A percentile compares a stretch with the other conserved stretches of the same genome.
Evolutionary conservation across 2,888 invertebrate genomes (phyloP).

Genomic region (Amiota minor): DNA sequence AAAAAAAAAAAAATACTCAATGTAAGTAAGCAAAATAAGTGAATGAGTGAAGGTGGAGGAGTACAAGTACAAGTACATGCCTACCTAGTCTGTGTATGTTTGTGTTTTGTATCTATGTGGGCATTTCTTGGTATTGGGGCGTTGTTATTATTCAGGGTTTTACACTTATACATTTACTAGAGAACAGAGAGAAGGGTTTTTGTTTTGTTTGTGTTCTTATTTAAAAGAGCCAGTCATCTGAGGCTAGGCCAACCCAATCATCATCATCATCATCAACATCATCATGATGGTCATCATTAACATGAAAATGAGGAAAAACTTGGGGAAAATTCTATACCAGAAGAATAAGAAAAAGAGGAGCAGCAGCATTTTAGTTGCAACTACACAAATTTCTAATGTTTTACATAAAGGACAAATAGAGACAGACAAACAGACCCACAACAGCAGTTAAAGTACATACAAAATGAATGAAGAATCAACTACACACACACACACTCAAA

Average conservation of each 20-base stretch:
- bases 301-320: conserved; percentile 27
- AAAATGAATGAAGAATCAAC: background rate
- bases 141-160: background rate
- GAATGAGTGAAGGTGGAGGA: background rate
- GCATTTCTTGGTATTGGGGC: conserved; percentile 1
- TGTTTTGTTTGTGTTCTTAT: no score
- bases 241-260: no score
- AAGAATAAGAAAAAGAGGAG: conserved; percentile 18
- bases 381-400: background rate
- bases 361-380: conserved; percentile 23
- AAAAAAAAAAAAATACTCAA: no score
- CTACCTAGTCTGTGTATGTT: background rate
- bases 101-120: background rate
- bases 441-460: background rate
- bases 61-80: background rate
- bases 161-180: no score
- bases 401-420: no score
- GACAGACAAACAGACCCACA: background rate
- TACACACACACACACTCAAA: background rate
- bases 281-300: no score
- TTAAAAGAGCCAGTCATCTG: no score
- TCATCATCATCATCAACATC: no score
- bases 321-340: conserved; percentile 30
- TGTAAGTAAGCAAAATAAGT: no score
- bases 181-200: no score